A percentile compares a stretch with the other conserved stretches of the same genome.
Conservation (phyloP, 2,888 invertebrate genomes). For the Serrognathus titanus region DNA sequence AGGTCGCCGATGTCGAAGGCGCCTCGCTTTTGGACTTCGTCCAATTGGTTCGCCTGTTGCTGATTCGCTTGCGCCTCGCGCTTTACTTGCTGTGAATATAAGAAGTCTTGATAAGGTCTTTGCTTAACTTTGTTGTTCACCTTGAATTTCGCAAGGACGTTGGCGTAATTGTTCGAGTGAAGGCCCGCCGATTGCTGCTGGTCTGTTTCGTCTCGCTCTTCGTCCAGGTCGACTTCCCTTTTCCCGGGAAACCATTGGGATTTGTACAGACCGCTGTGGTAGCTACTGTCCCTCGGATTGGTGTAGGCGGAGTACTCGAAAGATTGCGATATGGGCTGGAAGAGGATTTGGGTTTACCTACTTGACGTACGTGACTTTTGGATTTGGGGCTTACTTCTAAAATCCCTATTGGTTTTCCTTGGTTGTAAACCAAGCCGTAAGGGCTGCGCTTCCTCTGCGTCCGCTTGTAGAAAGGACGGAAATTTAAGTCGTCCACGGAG, state of each 20-base stretch:
- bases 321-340: slow-evolving; percentile 17
- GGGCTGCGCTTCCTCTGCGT: slow-evolving; percentile 20
- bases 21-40: slow-evolving; percentile 14
- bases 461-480: slow-evolving; percentile 6
- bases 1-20: slow-evolving; percentile 14
- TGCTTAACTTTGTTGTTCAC: slow-evolving; percentile 20
- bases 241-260: slow-evolving; percentile 18
- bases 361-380: too few species aligned
- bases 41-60: slow-evolving; percentile 2
- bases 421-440: slow-evolving; percentile 31
- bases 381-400: slow-evolving; percentile 23
- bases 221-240: slow-evolving; percentile 9
- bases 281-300: slow-evolving; percentile 7
- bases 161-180: slow-evolving; percentile 22
- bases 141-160: slow-evolving; percentile 24
- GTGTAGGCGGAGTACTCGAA: slow-evolving; percentile 16
- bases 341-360: neutral
- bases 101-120: slow-evolving; percentile 15
- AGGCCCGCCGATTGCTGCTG: neutral
- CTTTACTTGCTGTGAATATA: slow-evolving; percentile 14
- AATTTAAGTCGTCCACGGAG: slow-evolving; percentile 6
- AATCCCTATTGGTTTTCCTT: slow-evolving; percentile 32
- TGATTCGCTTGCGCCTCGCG: slow-evolving; percentile 3
- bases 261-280: slow-evolving; percentile 11
- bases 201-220: slow-evolving; percentile 10